Base-by-base conservation (phyloP, 53 echinoderm and acorn worm species). In the Actinopyga echinites region DNA sequence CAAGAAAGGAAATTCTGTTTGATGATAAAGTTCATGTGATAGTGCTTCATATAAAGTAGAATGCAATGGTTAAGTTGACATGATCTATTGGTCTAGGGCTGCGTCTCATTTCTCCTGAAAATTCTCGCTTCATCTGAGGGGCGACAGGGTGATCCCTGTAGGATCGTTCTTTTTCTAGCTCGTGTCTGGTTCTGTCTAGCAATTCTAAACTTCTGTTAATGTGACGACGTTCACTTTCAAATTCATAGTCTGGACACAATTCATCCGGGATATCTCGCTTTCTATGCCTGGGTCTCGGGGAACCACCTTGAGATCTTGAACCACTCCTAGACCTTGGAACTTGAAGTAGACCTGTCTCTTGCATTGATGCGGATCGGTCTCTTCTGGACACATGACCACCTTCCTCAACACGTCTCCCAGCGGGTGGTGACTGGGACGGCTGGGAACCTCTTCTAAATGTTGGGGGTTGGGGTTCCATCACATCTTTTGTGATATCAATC, bases 241-340 rank as follows among this genome's bases (percentile, higher is more conserved):
- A 22, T n/a, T 80, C 81, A 23, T 35, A 62, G n/a, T 80, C 81
- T 9, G 63, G 37, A 34, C 60, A 42, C 22, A 59, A 40, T 9
- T 80, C 81, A 37, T 62, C 81, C 32, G 81, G 44, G 26, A 37
- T 23, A 25, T 80, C 81, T 17, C 62, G 58, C 63, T 62, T 80
- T 57, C 81, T 36, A 44, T 80, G 81, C 3, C 81, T 61, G 6
- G 60, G 81, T 60, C 81, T 34, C 9, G 81, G 81, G 36, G 81
- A 80, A 80, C 42, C 81, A 21, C 60, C 60, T 10, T 59, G 81
- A 30, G 81, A 80, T 5, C 81, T 32, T 19, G 81, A 80, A 9
- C 81, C 81, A 80, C 81, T 80, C 20, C 81, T 80, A 21, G 81
- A 80, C 60, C 81, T 33, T 57, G 81, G 81, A 5, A 80, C 81